phyloP scores from a whole-genome alignment of 2,888 invertebrate species.

The Xanthia icteritia region DNA sequence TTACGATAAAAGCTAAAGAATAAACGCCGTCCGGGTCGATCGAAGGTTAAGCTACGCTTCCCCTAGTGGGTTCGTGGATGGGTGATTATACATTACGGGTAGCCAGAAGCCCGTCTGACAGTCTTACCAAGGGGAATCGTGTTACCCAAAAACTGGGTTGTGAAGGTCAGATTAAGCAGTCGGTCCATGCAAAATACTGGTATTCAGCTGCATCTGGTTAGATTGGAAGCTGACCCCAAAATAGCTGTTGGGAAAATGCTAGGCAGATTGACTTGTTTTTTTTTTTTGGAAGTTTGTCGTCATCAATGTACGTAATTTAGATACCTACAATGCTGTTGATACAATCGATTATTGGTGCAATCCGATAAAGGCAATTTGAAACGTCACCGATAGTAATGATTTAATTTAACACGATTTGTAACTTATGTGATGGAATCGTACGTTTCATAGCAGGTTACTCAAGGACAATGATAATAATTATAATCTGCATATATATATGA shows the following conservation, averaged over 20 bases:
- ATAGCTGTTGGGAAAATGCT: neutral
- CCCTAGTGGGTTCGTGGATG: neutral
- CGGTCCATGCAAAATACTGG: neutral
- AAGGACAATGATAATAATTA: neutral
- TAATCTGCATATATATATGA: too few species aligned
- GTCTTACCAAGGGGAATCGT: neutral
- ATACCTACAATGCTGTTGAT: too few species aligned
- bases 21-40: neutral
- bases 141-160: neutral
- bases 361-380: neutral
- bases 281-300: neutral
- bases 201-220: neutral
- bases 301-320: slow-evolving; percentile 2
- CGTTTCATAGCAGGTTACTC: neutral
- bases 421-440: neutral
- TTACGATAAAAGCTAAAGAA: neutral
- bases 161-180: neutral
- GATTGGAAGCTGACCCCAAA: neutral
- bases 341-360: slow-evolving; percentile 7
- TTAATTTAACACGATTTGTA: slow-evolving; percentile 19
- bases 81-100: neutral
- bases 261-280: neutral
- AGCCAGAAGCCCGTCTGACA: neutral
- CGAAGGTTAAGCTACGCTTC: neutral
- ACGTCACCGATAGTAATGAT: slow-evolving; percentile 4